These are phyloP conservation scores for Choreutis nemorana DNA, from an alignment of 2,888 invertebrate species.

Conservation along the genomic window DNA sequence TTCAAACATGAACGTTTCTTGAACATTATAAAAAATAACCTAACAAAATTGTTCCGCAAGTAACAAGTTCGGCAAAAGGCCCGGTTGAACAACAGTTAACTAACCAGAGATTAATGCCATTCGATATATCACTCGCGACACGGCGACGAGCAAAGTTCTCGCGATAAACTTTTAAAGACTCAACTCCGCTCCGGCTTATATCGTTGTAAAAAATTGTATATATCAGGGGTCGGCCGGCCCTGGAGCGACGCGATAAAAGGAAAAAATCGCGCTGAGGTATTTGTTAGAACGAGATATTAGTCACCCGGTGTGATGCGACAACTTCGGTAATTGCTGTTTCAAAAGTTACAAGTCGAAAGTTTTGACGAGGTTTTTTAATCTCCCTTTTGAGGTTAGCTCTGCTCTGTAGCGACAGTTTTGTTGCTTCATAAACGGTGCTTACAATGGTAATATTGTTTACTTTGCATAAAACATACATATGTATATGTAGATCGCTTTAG, in stretches of 20 bases:
- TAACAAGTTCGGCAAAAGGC: constrained; percentile 9
- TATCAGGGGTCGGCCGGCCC: constrained; percentile 44
- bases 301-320: constrained; percentile 27
- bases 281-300: constrained; percentile 59
- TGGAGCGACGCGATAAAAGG: constrained; percentile 51
- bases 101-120: constrained; percentile 51
- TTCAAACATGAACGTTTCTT: neutral
- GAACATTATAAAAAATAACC: neutral
- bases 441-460: no score
- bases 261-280: constrained; percentile 50
- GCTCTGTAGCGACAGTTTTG: no score
- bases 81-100: constrained; percentile 31
- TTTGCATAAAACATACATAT: no score
- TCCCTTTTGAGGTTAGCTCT: no score
- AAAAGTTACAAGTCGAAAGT: no score
- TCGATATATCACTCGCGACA: constrained; percentile 52
- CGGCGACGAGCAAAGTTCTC: constrained; percentile 49
- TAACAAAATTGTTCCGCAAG: constrained; percentile 12
- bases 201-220: constrained; percentile 64
- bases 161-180: constrained; percentile 65
- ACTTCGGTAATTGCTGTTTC: constrained; percentile 57
- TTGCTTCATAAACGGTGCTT: no score
- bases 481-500: no score
- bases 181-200: constrained; percentile 46
- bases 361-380: no score